phyloP scores from a whole-genome alignment of 2,888 invertebrate genomes.

The Leptothorax acervorum region DNA sequence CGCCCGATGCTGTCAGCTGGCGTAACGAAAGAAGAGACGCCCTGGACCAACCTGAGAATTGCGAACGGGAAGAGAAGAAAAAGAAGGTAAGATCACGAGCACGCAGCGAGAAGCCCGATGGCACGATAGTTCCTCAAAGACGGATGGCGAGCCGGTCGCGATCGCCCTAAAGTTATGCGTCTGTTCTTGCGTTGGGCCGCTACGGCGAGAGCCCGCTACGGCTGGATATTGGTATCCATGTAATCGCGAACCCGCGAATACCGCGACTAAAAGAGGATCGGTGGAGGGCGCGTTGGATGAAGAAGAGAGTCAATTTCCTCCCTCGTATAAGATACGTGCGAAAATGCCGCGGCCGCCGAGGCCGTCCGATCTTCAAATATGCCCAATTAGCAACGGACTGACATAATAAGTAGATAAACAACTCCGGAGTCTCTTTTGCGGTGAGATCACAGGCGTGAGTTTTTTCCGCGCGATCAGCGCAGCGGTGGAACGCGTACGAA shows the following conservation, averaged over 20 bases:
- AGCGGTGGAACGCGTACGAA: slow-evolving; percentile 64
- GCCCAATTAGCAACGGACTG: slow-evolving; percentile 83
- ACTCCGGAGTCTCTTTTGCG: slow-evolving; percentile 75
- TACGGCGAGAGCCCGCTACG: slow-evolving; percentile 50
- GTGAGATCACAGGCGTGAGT: slow-evolving; percentile 82
- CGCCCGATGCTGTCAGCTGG: slow-evolving; percentile 55
- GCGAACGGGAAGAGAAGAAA: slow-evolving; percentile 40
- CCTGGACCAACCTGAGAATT: slow-evolving; percentile 34
- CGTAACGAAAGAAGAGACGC: slow-evolving; percentile 62
- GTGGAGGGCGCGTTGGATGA: slow-evolving; percentile 51
- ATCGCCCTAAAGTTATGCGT: slow-evolving; percentile 81
- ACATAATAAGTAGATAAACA: slow-evolving; percentile 85
- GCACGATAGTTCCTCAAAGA: slow-evolving; percentile 77
- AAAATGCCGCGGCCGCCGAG: slow-evolving; percentile 72
- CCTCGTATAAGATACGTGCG: slow-evolving; percentile 78
- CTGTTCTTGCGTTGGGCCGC: slow-evolving; percentile 76
- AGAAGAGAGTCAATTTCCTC: slow-evolving; percentile 48
- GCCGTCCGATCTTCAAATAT: slow-evolving; percentile 78
- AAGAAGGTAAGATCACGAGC: neutral
- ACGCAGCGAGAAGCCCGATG: slow-evolving; percentile 67
- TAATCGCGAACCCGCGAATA: slow-evolving; percentile 69
- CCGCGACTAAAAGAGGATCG: slow-evolving; percentile 59
- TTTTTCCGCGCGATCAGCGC: slow-evolving; percentile 73
- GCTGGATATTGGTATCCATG: slow-evolving; percentile 75
- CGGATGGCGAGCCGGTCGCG: slow-evolving; percentile 76